Percentiles rank a stretch among this genome's conserved stretches.
phyloP scores from a whole-genome alignment of 2,113 vertebrate species.

The Platycercus adscitus region DNA sequence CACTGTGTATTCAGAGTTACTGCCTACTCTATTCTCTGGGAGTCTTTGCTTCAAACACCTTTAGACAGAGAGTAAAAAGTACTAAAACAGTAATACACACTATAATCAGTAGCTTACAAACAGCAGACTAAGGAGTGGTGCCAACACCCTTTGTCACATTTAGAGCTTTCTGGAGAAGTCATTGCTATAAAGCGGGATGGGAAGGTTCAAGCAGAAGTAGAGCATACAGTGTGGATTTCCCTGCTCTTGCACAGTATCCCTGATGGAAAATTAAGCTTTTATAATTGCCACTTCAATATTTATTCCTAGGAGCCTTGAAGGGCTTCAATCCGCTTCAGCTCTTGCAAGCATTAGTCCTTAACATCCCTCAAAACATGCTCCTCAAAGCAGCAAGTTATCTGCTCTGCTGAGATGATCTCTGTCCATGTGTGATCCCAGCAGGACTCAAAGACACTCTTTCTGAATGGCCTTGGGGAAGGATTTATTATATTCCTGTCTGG shows the following conservation, averaged over 20 bases:
- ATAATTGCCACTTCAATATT: background rate
- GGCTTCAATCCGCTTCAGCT: background rate
- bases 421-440: background rate
- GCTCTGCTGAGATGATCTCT: background rate
- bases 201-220: background rate
- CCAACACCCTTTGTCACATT: background rate
- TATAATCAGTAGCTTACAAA: background rate
- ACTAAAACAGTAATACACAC: accelerated
- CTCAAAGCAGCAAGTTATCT: background rate
- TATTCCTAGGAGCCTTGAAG: background rate
- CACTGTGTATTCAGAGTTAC: background rate
- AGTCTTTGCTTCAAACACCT: background rate
- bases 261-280: background rate
- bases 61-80: background rate
- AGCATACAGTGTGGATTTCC: accelerated
- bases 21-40: background rate
- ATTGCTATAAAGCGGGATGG: background rate
- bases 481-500: background rate
- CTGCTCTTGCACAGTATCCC: background rate
- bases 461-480: background rate
- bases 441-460: background rate
- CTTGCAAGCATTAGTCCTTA: background rate
- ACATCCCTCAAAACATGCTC: background rate
- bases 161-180: background rate
- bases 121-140: background rate